Base-by-base conservation (phyloP, 1,140 invertebrate genomes). In the Sarcophaga bullata region DNA sequence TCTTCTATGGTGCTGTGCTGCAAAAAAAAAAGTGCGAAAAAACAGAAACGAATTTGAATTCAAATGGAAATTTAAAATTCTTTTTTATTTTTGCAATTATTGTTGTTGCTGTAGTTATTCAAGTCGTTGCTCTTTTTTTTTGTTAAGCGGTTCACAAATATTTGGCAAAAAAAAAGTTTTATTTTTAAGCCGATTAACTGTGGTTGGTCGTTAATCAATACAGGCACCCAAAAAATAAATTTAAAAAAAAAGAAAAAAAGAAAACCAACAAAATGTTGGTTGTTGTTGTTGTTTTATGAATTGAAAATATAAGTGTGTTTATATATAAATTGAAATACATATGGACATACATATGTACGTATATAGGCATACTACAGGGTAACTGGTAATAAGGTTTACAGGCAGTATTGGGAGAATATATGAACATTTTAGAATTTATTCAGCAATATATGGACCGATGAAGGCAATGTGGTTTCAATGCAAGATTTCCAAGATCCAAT, bases 121-220 rank as follows among this genome's bases (percentile, higher is more conserved):
- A 37, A 37, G 25, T 37, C 25, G n/a, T n/a, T 37, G 4, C 25
- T 4, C 1, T 37, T 37, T 37, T 58, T 17, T 68, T 68, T 68
- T n/a, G n/a, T n/a, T 68, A 68, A 68, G 62, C 62, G 19, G 62
- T 68, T 68, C 62, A 68, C 62, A 68, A 68, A 68, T 68, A 68
- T 68, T 68, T 68, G 25, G 47, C 46, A 58, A 37, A 49, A 19
- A 49, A 19, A 15, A 37, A 37, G 48, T 80, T 87, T 87, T 37
- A 37, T 37, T 37, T 84, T 86, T 87, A 87, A 87, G 86, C 86
- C 81, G 86, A 85, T 87, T 87, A 87, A 87, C 86, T 87, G 86
- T 86, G 86, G 86, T 87, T 85, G 86, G 86, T 87, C 87, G 84
- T 84, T 83, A 80, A 73, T 87, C 85, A 87, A 86, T 87, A 87